These are phyloP conservation scores for Cheilinus undulatus DNA, from an alignment of 2,113 vertebrate species.

Conservation along the genomic window DNA sequence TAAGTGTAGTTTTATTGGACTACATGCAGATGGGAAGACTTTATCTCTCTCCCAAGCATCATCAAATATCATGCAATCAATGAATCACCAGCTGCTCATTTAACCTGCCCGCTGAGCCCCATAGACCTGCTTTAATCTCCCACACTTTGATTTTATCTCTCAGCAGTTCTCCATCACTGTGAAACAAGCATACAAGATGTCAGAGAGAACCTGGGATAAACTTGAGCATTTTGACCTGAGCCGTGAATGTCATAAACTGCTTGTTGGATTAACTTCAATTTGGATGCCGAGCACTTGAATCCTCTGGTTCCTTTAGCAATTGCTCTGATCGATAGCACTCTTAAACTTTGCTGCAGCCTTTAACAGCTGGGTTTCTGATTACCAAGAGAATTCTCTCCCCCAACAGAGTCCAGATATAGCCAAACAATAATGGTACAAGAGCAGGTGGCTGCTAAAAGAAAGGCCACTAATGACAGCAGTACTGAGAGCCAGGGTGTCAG, in stretches of 20 bases:
- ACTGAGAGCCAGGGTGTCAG: background rate
- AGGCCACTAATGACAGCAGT: background rate
- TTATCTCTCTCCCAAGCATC: background rate
- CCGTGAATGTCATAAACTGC: background rate
- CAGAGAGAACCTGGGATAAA: slow-evolving; percentile 23
- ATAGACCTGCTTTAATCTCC: slow-evolving; percentile 41
- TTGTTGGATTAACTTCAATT: slow-evolving; percentile 43
- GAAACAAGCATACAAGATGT: slow-evolving; percentile 18
- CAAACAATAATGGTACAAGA: background rate
- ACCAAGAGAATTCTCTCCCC: slow-evolving; percentile 17
- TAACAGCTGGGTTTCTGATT: slow-evolving; percentile 40
- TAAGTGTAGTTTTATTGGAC: background rate
- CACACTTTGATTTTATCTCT: slow-evolving; percentile 40
- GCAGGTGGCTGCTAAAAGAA: background rate
- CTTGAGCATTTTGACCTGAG: slow-evolving; percentile 14
- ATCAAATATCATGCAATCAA: background rate
- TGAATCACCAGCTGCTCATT: slow-evolving; percentile 16
- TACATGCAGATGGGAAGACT: background rate
- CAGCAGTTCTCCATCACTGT: slow-evolving; percentile 24
- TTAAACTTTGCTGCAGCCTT: slow-evolving; percentile 20
- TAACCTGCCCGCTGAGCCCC: slow-evolving; percentile 12
- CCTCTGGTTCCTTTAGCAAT: slow-evolving; percentile 27
- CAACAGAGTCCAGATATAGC: slow-evolving; percentile 2
- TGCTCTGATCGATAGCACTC: slow-evolving; percentile 46
- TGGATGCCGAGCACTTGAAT: slow-evolving; percentile 45